Evolutionary conservation across 2,888 invertebrate species (phyloP), one percentile per base, ranked within the genome.

Genomic region (Xylophagus ater): DNA sequence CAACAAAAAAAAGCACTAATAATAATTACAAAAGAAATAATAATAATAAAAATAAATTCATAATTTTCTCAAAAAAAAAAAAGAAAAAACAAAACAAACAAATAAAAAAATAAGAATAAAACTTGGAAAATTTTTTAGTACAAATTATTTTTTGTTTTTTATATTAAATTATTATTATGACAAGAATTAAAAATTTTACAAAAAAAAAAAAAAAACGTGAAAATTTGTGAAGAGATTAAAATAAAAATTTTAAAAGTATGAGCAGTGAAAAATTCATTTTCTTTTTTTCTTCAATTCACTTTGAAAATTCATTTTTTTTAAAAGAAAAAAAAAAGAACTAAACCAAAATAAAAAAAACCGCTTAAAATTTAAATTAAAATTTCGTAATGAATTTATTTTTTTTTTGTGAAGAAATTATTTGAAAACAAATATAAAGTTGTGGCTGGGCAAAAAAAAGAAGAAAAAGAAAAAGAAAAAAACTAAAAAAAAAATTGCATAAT

Each of bases 331-430:
- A 43, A 42, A 30, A 33, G 34, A n/a, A n/a, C n/a, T n/a, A n/a
- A n/a, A n/a, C n/a, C n/a, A n/a, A 34, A 43, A 43, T 42, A 43
- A 35, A 42, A 46, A 41, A 23, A 37, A 38, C 35, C 10, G 43
- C 20, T 34, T 35, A 38, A 35, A 40, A 42, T 34, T 40, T 14
- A 30, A 18, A 32, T 31, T 39, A 36, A 7, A 34, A 31, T 36
- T 30, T 44, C 40, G 34, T 28, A 37, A 41, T 39, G 19, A 32
- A 42, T 45, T 35, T 42, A 45, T 44, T 46, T 36, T 35, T 41
- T 28, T 37, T 40, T 45, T 46, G 42, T 57, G 60, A 59, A 61
- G 59, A 61, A 61, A 60, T 60, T 59, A 57, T 45, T 43, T 45
- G 41, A 40, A n/a, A n/a, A n/a, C n/a, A n/a, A n/a, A n/a, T n/a